These are phyloP conservation scores for Sphaerophoria rueppellii DNA, from an alignment of 2,888 invertebrate species.

Conservation along the genomic window DNA sequence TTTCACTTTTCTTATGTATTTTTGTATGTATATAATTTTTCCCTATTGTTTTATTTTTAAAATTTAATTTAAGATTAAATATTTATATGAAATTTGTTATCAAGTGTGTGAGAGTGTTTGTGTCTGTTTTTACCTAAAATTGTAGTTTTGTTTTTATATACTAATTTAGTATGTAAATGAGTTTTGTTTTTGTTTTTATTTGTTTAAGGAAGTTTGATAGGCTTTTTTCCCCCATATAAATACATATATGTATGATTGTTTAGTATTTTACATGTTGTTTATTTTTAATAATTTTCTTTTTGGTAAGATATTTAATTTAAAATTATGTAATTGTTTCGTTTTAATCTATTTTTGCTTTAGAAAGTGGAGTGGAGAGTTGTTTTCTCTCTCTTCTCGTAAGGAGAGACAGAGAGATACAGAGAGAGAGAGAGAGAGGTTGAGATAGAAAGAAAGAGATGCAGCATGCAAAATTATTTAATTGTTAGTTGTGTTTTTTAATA, in stretches of 20 bases:
- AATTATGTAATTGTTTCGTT: constrained; percentile 41
- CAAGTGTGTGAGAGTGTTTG: constrained; percentile 38
- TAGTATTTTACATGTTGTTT: constrained; percentile 72
- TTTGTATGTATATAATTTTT: constrained; percentile 41
- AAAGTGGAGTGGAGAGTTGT: constrained; percentile 13
- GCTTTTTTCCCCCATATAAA: constrained; percentile 45
- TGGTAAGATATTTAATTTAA: constrained; percentile 44
- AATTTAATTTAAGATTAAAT: constrained; percentile 38
- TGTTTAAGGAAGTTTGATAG: constrained; percentile 61
- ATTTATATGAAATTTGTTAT: constrained; percentile 32
- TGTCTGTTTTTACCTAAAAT: constrained; percentile 53
- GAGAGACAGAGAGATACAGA: no score
- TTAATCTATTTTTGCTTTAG: constrained; percentile 29
- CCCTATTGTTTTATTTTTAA: constrained; percentile 24
- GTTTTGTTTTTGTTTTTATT: constrained; percentile 3
- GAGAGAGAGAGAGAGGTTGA: no score
- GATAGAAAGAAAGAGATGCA: no score
- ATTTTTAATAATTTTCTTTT: constrained; percentile 63
- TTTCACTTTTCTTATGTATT: constrained; percentile 36
- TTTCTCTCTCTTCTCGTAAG: neutral
- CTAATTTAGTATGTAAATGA: constrained; percentile 74
- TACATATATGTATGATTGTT: constrained; percentile 55
- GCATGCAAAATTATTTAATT: neutral
- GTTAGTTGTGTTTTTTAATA: constrained; percentile 76
- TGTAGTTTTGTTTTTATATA: constrained; percentile 52